Evolutionary conservation across 2,888 invertebrate species (phyloP), one percentile per base, ranked within the genome.

Genomic region (Athrips mouffetella): DNA sequence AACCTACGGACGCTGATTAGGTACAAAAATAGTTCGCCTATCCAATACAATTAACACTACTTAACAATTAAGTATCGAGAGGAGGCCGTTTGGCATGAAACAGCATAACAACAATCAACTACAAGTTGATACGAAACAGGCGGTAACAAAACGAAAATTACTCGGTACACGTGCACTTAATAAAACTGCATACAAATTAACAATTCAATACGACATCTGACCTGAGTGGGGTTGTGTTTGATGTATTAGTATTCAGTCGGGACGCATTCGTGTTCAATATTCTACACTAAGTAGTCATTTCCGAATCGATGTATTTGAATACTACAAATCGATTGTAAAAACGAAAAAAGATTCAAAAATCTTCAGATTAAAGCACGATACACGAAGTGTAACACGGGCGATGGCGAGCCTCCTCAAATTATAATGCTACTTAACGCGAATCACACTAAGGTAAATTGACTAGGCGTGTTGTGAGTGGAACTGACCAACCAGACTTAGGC

Each of bases 381-480:
- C 69, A 63, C 64, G 58, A 60, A 54, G 68, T 66, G 60, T 63
- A 67, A 58, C 58, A 57, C 50, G 55, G 53, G 55, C 56, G 52
- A 45, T 44, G 50, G 47, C 42, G 45, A 58, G 65, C 72, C 77
- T 70, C 84, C 83, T 69, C 74, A 61, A 68, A 73, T 66, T 60
- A 73, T 75, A 76, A 73, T 76, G 75, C 82, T 86, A 86, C 83
- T 87, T 86, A 86, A 72, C 77, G 81, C 83, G 78, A 86, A 88
- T 88, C 87, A 88, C 88, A 88, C 87, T 88, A 88, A 85, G 82
- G 85, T 86, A 88, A 87, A 87, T 88, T 88, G 88, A 88, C 88
- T 88, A 88, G 88, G 84, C 80, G 82, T 76, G 79, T 82, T 80
- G 82, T 80, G 86, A 76, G 80, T 76, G 77, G 65, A 70, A 37